phyloP scores from a whole-genome alignment of 1,140 invertebrate genomes.

The Drosophila auraria region DNA sequence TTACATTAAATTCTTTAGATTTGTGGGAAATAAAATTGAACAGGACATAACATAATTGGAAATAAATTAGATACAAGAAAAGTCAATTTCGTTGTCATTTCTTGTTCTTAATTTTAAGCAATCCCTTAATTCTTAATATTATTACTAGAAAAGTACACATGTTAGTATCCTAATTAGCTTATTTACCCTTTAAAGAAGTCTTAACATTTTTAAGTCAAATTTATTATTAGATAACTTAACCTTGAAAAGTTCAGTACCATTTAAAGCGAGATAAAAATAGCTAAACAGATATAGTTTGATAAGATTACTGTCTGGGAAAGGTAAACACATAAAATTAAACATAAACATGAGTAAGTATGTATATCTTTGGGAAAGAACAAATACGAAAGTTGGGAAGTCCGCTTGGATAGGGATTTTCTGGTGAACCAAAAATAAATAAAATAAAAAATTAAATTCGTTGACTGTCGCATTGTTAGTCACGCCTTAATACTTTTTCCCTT shows the following conservation, averaged over 20 bases:
- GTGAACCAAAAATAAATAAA: constrained; percentile 2
- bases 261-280: not conserved
- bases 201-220: not conserved
- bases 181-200: not conserved
- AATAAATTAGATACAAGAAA: too few species aligned
- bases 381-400: constrained; percentile 4
- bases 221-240: constrained; percentile 4
- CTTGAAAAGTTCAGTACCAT: constrained; percentile 25
- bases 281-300: constrained; percentile 22
- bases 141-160: too few species aligned
- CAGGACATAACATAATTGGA: not conserved
- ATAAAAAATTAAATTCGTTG: not conserved
- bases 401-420: constrained; percentile 5
- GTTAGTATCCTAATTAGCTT: not conserved
- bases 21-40: not conserved
- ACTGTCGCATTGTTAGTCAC: constrained; percentile 14
- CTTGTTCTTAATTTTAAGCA: not conserved
- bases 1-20: not conserved
- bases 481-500: not conserved
- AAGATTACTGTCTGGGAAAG: constrained; percentile 19
- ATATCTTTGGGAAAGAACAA: constrained; percentile 12
- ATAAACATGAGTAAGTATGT: not conserved
- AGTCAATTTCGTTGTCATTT: too few species aligned
- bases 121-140: too few species aligned
- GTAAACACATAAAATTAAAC: not conserved